A percentile compares a stretch with the other conserved stretches of the same genome.
Conservation (phyloP, 2,113 vertebrate genomes). For the Cryptoleucopteryx plumbea region DNA sequence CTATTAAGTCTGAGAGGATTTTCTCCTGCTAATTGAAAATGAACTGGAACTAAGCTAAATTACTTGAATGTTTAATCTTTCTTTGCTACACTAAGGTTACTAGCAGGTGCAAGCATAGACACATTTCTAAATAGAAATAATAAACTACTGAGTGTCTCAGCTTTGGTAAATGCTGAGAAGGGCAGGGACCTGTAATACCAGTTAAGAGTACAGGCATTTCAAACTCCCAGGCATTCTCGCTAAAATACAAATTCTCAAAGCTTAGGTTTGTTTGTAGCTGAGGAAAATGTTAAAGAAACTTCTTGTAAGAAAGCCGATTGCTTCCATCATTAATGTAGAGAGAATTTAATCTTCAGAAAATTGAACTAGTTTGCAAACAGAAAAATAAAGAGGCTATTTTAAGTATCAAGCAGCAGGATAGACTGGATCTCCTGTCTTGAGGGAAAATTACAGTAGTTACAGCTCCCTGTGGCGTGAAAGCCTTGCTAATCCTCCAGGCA, state of each 20-base stretch:
- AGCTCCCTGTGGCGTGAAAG: neutral
- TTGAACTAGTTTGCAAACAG: neutral
- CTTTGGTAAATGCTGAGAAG: slow-evolving; percentile 31
- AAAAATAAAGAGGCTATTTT: neutral
- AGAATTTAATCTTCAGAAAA: slow-evolving; percentile 28
- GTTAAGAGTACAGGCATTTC: neutral
- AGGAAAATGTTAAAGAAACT: neutral
- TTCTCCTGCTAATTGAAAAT: slow-evolving; percentile 72
- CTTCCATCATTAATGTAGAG: neutral
- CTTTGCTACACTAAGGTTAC: slow-evolving; percentile 54
- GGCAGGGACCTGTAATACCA: slow-evolving; percentile 35
- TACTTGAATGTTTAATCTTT: slow-evolving; percentile 69
- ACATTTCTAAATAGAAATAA: slow-evolving; percentile 52
- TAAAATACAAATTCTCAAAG: neutral
- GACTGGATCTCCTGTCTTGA: neutral
- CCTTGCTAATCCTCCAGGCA: neutral
- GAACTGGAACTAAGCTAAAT: slow-evolving; percentile 69
- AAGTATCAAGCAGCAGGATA: slow-evolving; percentile 26
- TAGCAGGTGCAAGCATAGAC: slow-evolving; percentile 7
- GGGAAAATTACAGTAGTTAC: neutral
- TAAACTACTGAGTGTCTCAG: slow-evolving; percentile 43
- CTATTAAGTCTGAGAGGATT: slow-evolving; percentile 62
- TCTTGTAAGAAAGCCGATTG: neutral
- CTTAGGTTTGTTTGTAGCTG: neutral
- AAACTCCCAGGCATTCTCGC: neutral